These are phyloP conservation scores for Troglohyphantes excavatus DNA, from an alignment of 2,888 invertebrate genomes.

Conservation along the genomic window DNA sequence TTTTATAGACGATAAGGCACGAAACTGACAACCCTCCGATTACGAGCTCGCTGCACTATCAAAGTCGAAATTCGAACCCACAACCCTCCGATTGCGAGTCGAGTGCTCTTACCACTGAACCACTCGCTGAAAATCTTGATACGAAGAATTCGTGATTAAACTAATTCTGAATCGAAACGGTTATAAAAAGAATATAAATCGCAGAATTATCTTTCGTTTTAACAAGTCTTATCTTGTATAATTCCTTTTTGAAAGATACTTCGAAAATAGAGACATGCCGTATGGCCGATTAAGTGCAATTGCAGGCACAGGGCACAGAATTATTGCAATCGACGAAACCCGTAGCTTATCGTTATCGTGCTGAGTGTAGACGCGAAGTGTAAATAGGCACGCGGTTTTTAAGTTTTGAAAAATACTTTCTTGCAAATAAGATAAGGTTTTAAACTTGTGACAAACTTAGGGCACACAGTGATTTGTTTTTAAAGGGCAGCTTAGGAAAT, in stretches of 20 bases:
- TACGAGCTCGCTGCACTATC: too few species aligned
- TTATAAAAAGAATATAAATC: background rate
- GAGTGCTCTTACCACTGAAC: too few species aligned
- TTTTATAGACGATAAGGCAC: too few species aligned
- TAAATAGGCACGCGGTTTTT: constrained; percentile 3
- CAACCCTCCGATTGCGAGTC: too few species aligned
- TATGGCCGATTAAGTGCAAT: background rate
- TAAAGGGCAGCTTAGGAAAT: too few species aligned
- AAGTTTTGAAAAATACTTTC: constrained; percentile 5
- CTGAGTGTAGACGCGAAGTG: background rate
- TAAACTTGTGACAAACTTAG: background rate
- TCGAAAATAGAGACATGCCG: background rate
- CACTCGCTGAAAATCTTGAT: too few species aligned
- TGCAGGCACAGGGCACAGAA: background rate
- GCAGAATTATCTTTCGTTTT: background rate
- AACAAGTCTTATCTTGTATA: constrained; percentile 9
- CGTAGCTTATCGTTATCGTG: background rate
- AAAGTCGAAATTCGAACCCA: too few species aligned
- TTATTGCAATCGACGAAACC: background rate
- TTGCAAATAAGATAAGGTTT: background rate
- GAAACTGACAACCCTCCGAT: too few species aligned
- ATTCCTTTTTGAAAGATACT: background rate
- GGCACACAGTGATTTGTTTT: too few species aligned
- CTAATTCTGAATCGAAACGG: background rate
- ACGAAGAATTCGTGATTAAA: too few species aligned